Base-by-base conservation (phyloP, 2,113 vertebrate species). In the Malurus alboscapulatus region DNA sequence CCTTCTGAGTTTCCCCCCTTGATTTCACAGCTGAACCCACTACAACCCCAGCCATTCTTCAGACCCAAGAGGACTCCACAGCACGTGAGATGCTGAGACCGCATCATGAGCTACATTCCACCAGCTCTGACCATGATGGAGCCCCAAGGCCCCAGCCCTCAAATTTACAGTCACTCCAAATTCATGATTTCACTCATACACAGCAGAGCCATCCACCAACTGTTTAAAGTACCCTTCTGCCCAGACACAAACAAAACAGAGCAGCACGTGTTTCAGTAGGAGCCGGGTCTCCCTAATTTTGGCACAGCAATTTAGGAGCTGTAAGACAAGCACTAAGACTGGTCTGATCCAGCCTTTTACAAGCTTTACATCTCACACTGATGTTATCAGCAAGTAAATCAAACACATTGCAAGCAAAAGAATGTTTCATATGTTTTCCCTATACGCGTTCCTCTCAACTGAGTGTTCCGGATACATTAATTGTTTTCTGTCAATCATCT, bases 351-450 rank as follows among this genome's bases (percentile, higher is more conserved):
- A 88, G 95, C 71, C 72, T 88, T 93, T 96, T 94, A 96, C 85
- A 95, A 75, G 93, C 87, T 88, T 88, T 92, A 89, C 59, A 77
- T 81, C 95, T 96, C 92, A 88, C 87, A 78, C 89, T 83, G 95
- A 96, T 93, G 85, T 90, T 96, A 96, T 96, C 94, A 92, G 79
- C 44, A 72, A 91, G 32, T 94, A 93, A 96, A 94, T 84, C 84
- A 86, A 32, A 51, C 59, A 44, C n/a, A 74, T 17, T 44, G 45
- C 53, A 92, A 86, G 68, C 29, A 86, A 61, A 92, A 83, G 36
- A 83, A 51, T 78, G 81, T 86, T 84, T 72, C 32, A 38, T 68
- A 58, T 45, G 75, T 78, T 86, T 94, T 85, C 85, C 65, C 79
- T 95, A 30, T 32, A 78, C 27, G 63, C 25, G 9, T 67, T 96